Percentiles rank a stretch among this genome's conserved stretches.
Evolutionary conservation across 2,797 vertebrate genomes (phyloP).

Genomic region (Lepilemur ruficaudatus): DNA sequence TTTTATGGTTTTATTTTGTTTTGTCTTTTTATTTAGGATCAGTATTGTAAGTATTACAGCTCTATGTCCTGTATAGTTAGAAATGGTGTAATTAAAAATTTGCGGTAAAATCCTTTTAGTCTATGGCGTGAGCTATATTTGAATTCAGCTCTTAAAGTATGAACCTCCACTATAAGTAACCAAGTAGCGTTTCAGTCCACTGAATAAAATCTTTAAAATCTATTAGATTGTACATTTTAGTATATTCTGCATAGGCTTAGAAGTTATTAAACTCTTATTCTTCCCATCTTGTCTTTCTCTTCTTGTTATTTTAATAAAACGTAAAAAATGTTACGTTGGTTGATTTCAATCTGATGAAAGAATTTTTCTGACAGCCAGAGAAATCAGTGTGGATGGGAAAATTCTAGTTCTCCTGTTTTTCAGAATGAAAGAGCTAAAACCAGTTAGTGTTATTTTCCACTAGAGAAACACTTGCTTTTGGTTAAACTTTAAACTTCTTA

Average conservation of each 20-base stretch:
- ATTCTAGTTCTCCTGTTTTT: slow-evolving; percentile 32
- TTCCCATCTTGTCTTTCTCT: neutral
- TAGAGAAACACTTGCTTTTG: slow-evolving; percentile 8
- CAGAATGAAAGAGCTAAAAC: slow-evolving; percentile 53
- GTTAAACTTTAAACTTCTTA: slow-evolving; percentile 3
- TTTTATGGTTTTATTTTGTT: neutral
- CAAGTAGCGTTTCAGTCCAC: neutral
- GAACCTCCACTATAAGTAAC: neutral
- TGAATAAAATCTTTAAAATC: slow-evolving; percentile 8
- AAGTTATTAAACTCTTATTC: neutral
- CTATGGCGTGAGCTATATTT: neutral
- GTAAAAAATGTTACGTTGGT: slow-evolving; percentile 5
- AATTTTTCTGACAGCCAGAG: neutral
- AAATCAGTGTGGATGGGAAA: slow-evolving; percentile 28
- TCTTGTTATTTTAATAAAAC: slow-evolving; percentile 25
- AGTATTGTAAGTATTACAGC: neutral
- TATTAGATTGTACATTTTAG: neutral
- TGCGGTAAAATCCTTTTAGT: neutral
- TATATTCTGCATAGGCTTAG: slow-evolving; percentile 26
- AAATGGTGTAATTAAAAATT: neutral
- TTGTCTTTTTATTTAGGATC: slow-evolving; percentile 26
- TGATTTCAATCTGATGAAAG: slow-evolving; percentile 29
- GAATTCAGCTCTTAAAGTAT: slow-evolving; percentile 9
- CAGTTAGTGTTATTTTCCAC: slow-evolving; percentile 44
- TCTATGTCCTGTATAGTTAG: neutral